A percentile compares a stretch with the other conserved stretches of the same genome.
phyloP scores from a whole-genome alignment of 2,113 vertebrate species.

The Pipra filicauda region DNA sequence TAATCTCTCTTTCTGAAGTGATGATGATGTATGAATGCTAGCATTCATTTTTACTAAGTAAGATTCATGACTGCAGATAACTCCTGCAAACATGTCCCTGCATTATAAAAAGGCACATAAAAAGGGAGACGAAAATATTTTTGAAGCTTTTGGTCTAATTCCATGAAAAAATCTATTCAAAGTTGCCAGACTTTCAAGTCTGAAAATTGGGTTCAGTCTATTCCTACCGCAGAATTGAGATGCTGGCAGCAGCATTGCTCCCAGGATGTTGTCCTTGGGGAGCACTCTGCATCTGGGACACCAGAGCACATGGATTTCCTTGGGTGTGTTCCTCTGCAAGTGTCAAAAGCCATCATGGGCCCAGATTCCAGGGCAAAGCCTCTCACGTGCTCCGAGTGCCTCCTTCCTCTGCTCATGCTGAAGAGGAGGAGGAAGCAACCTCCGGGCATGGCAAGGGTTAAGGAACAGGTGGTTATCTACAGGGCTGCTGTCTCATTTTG shows the following conservation, averaged over 20 bases:
- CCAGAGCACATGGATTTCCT: not conserved
- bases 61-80: conserved; percentile 40
- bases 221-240: not conserved
- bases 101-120: not conserved
- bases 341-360: not conserved
- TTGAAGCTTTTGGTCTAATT: conserved; percentile 6
- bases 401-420: not conserved
- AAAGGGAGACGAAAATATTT: not conserved
- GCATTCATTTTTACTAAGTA: conserved; percentile 42
- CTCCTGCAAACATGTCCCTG: not conserved
- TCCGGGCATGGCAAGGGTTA: not conserved
- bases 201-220: not conserved
- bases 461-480: conserved; percentile 25
- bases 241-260: not conserved
- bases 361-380: not conserved
- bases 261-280: not conserved
- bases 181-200: not conserved
- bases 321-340: not conserved
- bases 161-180: not conserved
- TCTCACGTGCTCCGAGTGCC: rapidly evolving
- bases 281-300: not conserved
- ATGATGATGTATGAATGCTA: conserved; percentile 40
- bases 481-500: not conserved
- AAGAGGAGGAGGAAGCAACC: not conserved
- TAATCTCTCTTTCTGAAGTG: conserved; percentile 33